These are phyloP conservation scores for Tragopan temminckii DNA, from an alignment of 2,797 vertebrate genomes.

Conservation along the genomic window DNA sequence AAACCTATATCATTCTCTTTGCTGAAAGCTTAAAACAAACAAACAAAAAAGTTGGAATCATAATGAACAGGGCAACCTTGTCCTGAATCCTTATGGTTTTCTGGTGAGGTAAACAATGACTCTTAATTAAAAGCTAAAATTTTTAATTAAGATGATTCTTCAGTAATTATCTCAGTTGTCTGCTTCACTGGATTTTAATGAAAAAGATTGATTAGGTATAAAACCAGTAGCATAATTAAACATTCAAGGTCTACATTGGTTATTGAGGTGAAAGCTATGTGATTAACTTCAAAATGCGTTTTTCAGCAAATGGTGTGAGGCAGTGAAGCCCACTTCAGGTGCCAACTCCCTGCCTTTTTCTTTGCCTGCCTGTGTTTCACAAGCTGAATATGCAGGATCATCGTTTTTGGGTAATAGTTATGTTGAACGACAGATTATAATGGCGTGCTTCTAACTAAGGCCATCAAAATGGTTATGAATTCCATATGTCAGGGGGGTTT, in stretches of 20 bases:
- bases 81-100: constrained; percentile 87
- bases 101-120: constrained; percentile 93
- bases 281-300: constrained; percentile 82
- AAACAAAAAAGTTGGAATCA: constrained; percentile 40
- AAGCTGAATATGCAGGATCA: neutral
- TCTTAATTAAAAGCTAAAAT: constrained; percentile 91
- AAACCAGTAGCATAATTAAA: constrained; percentile 88
- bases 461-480: constrained; percentile 3
- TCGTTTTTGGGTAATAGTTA: constrained; percentile 1
- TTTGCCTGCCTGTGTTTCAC: neutral
- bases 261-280: constrained; percentile 84
- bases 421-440: constrained; percentile 8
- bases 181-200: constrained; percentile 87
- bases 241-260: constrained; percentile 80
- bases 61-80: constrained; percentile 78
- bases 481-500: neutral
- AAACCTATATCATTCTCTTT: constrained; percentile 28
- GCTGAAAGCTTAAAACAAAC: neutral
- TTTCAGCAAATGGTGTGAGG: constrained; percentile 65
- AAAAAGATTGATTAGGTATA: constrained; percentile 90
- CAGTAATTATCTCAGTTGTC: constrained; percentile 92
- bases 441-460: neutral
- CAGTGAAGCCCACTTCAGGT: constrained; percentile 15
- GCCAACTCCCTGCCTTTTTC: neutral
- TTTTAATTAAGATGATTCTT: constrained; percentile 95